phyloP scores from a whole-genome alignment of 2,888 invertebrate genomes.

The Ceraclea dissimilis region DNA sequence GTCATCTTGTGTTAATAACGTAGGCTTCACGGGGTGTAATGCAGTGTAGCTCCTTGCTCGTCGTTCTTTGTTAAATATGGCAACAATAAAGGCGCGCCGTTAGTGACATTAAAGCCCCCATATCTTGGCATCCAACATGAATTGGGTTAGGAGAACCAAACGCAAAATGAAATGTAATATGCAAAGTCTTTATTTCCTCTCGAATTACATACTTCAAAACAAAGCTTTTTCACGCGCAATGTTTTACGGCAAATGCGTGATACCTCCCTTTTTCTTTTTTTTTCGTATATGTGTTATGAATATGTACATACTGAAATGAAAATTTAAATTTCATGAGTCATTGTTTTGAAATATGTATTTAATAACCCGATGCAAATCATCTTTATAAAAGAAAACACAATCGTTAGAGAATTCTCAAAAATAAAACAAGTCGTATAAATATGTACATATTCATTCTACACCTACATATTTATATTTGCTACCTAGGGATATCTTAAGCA shows the following conservation, averaged over 20 bases:
- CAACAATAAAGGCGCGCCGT: conserved; percentile 3
- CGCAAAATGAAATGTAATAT: background rate
- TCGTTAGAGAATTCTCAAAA: too few relatives aligned
- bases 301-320: background rate
- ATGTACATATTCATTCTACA: too few relatives aligned
- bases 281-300: background rate
- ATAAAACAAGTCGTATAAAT: too few relatives aligned
- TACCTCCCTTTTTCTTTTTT: background rate
- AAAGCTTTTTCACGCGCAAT: background rate
- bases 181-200: background rate
- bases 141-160: background rate
- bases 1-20: conserved; percentile 2
- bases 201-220: background rate
- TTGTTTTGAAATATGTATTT: background rate
- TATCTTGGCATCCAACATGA: background rate
- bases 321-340: background rate
- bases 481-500: too few relatives aligned
- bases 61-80: conserved; percentile 2
- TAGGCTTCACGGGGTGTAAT: conserved; percentile 1
- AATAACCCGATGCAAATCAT: background rate
- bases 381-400: too few relatives aligned
- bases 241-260: background rate
- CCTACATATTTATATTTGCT: too few relatives aligned
- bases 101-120: background rate
- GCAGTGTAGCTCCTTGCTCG: background rate